phyloP scores from a whole-genome alignment of 1,140 invertebrate species.

The Maniola jurtina region DNA sequence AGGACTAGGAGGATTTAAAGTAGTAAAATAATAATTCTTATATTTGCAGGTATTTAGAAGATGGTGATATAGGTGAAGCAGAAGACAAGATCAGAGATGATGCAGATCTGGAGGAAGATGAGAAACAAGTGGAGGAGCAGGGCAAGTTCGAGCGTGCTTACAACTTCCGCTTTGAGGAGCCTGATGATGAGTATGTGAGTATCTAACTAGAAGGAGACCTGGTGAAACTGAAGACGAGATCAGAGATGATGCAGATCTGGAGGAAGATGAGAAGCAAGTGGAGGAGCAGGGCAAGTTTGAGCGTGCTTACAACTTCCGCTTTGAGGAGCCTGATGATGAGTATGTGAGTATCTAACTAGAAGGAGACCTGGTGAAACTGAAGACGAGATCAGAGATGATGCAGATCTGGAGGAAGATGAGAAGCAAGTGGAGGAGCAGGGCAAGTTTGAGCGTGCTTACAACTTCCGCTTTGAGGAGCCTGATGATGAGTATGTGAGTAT shows the following conservation, averaged over 20 bases:
- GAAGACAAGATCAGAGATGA: conserved; percentile 57
- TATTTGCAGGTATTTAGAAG: conserved; percentile 79
- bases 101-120: conserved; percentile 89
- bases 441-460: conserved; percentile 96
- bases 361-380: too few relatives aligned
- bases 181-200: conserved; percentile 94
- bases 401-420: too few relatives aligned
- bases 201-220: conserved; percentile 7
- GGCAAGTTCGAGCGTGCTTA: conserved; percentile 97
- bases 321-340: conserved; percentile 96
- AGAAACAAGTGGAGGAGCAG: conserved; percentile 88
- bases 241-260: conserved; percentile 81
- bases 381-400: too few relatives aligned
- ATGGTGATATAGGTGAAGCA: conserved; percentile 78
- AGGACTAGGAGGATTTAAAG: too few relatives aligned
- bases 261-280: conserved; percentile 89
- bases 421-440: conserved; percentile 81
- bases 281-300: conserved; percentile 95
- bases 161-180: conserved; percentile 98
- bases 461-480: conserved; percentile 98
- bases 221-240: conserved; percentile 62
- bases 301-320: conserved; percentile 97
- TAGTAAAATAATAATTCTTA: background rate
- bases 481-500: conserved; percentile 93
- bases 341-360: conserved; percentile 83